Base-by-base conservation (phyloP, 2,113 vertebrate genomes). In the Zeus faber region DNA sequence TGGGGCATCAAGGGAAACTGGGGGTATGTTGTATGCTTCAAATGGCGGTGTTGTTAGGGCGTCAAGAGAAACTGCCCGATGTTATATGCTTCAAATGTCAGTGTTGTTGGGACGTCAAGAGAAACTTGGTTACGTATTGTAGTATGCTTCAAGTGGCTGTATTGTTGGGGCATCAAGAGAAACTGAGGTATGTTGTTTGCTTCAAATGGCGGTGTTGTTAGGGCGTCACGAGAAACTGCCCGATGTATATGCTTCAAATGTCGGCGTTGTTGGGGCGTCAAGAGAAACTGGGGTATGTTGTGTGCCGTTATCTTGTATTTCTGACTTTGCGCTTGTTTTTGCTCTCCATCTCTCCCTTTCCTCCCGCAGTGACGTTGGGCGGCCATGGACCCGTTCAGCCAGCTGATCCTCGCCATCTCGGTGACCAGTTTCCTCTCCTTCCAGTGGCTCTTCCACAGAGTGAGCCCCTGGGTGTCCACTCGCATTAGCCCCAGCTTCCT, bases 361-460 rank as follows among this genome's bases (percentile, higher is more conserved):
- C 7, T 56, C 41, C 37, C 64, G 39, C 72, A 87, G 79, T 55
- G 67, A 71, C 58, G 64, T 81, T 65, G 81, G 89, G 76, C 78
- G 85, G 91, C 70, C 82, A 99, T 99, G 97, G 94, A 94, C 68
- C 64, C 87, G 76, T 91, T 91, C 85, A 91, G 68, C 77, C 85
- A 77, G 71, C 67, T 93, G 70, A 88, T 90, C 74, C 45, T 90
- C 79, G 72, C 84, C 72, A 85, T 90, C 56, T 48, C 82, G 35
- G 77, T 91, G 75, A 70, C 84, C 76, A 98, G 95, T 85, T 96
- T 99, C 86, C 49, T 88, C 61, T 46, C 86, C 59, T 99, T 96
- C 85, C 97, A 99, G 80, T 77, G 94, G 79, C 89, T 97, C 49
- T 99, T 98, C 80, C 91, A 95, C 39, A 74, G 86, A 77, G 55